These are phyloP conservation scores for Phrynosoma platyrhinos DNA, from an alignment of 2,113 vertebrate species.

Conservation along the genomic window DNA sequence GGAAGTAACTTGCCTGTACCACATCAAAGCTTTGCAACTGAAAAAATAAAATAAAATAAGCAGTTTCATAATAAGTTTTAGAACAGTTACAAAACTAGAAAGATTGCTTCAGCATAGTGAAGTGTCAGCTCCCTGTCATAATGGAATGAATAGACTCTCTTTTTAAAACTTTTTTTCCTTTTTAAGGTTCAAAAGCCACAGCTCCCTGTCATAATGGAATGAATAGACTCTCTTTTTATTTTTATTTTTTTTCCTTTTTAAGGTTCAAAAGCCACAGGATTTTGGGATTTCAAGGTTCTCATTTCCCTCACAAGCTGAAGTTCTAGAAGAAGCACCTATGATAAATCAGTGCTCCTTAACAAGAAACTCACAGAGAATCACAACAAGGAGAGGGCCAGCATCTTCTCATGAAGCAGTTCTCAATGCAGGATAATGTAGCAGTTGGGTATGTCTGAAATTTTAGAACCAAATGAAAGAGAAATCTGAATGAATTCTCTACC, in stretches of 20 bases:
- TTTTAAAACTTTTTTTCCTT: not conserved
- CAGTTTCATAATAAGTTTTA: not conserved
- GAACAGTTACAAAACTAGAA: not conserved
- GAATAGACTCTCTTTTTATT: not conserved
- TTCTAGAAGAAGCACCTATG: not conserved
- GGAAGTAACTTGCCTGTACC: not conserved
- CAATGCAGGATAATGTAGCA: not conserved
- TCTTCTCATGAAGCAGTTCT: not conserved
- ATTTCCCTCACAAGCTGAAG: not conserved
- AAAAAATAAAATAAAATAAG: conserved; percentile 8
- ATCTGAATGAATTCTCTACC: not conserved
- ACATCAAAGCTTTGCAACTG: conserved; percentile 8
- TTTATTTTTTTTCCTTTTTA: not conserved
- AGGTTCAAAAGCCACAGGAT: not conserved
- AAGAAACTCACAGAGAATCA: not conserved
- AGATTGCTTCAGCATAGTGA: not conserved
- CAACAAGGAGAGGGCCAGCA: not conserved
- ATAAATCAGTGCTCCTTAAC: not conserved
- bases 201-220: conserved; percentile 5
- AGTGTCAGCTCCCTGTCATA: conserved; percentile 4
- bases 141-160: not conserved
- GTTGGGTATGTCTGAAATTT: not conserved
- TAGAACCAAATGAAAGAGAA: not conserved
- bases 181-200: conserved; percentile 7
- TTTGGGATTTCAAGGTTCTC: not conserved